A percentile compares a stretch with the other conserved stretches of the same genome.
Evolutionary conservation across 2,113 vertebrate species (phyloP).

Genomic region (Gobiocypris rarus): DNA sequence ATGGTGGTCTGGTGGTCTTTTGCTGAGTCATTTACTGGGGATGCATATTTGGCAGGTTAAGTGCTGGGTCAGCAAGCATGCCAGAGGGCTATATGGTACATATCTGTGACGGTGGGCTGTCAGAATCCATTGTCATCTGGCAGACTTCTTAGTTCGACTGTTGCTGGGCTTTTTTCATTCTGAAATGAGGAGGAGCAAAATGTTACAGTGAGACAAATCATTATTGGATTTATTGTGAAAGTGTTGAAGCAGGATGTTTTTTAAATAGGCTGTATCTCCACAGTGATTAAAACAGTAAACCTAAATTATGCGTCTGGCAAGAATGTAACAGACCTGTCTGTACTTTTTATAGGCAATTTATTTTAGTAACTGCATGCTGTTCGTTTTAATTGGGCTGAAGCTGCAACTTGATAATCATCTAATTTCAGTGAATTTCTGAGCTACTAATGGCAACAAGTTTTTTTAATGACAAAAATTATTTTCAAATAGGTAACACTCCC

Average conservation of each 20-base stretch:
- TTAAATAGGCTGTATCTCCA: conserved; percentile 28
- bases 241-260: conserved; percentile 43
- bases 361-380: conserved; percentile 27
- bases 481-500: too few relatives aligned
- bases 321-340: conserved; percentile 23
- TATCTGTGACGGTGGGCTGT: conserved; percentile 60
- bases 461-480: not conserved
- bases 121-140: conserved; percentile 48
- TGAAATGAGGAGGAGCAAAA: conserved; percentile 53
- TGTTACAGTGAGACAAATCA: conserved; percentile 5
- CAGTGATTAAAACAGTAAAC: conserved; percentile 31
- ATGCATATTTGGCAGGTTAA: conserved; percentile 67
- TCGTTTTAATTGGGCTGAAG: conserved; percentile 31
- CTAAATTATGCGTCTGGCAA: conserved; percentile 30
- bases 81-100: conserved; percentile 65
- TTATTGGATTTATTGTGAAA: conserved; percentile 3
- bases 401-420: not conserved
- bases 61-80: conserved; percentile 74
- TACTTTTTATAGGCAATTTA: conserved; percentile 41
- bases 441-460: not conserved
- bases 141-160: conserved; percentile 57
- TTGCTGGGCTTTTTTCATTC: conserved; percentile 73
- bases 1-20: conserved; percentile 50
- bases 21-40: conserved; percentile 54
- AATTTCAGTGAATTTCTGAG: not conserved